Conservation (phyloP, 2,113 vertebrate genomes). For the Anguilla japonica region DNA sequence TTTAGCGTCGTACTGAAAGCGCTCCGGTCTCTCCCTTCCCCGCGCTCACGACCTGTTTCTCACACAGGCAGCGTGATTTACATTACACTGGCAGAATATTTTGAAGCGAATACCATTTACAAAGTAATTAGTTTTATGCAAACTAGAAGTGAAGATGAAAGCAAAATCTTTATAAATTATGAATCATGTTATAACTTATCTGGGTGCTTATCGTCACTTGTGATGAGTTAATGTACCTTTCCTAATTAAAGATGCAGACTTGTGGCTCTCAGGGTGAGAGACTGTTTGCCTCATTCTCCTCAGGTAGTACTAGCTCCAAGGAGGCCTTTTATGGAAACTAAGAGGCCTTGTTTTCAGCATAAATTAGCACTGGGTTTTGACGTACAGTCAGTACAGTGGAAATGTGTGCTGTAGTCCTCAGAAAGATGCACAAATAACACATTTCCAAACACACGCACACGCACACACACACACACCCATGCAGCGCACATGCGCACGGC, state of each 20-base stretch:
- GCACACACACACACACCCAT: not conserved
- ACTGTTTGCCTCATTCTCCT: conserved; percentile 50
- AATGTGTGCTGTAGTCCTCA: not conserved
- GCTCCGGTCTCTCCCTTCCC: conserved; percentile 57
- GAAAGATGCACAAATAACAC: not conserved
- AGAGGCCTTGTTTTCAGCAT: not conserved
- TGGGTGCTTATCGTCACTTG: conserved; percentile 68
- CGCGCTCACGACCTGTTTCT: conserved; percentile 40
- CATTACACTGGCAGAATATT: conserved; percentile 68
- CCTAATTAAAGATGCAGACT: conserved; percentile 93
- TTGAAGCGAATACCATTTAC: conserved; percentile 81
- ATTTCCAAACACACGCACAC: not conserved
- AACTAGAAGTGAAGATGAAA: conserved; percentile 97
- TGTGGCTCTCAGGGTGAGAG: conserved; percentile 79
- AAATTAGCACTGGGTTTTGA: not conserved
- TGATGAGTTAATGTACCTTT: conserved; percentile 82
- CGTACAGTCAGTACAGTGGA: not conserved
- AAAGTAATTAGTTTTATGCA: conserved; percentile 99
- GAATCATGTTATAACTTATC: conserved; percentile 96
- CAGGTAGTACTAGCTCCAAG: conserved; percentile 53
- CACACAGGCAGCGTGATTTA: conserved; percentile 47
- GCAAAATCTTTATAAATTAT: conserved; percentile 99
- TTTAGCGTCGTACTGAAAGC: conserved; percentile 10
- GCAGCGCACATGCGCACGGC: not conserved
- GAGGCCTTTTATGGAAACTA: conserved; percentile 28